phyloP scores from a whole-genome alignment of 2,113 vertebrate species.

The Rhegmatorhina hoffmannsi region DNA sequence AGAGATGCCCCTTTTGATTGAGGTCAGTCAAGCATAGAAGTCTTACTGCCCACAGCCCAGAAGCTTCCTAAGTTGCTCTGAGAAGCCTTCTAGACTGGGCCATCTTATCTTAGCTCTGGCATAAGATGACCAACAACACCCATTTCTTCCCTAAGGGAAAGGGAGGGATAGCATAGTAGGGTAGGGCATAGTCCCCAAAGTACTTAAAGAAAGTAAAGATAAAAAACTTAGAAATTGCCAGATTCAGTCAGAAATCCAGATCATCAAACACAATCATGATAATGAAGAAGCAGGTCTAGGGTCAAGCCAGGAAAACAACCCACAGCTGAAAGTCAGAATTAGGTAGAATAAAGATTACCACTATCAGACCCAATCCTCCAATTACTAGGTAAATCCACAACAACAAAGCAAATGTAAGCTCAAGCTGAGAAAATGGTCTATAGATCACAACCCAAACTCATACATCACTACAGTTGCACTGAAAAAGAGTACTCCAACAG shows the following conservation, averaged over 20 bases:
- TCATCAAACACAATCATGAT: not conserved
- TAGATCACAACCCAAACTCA: rapidly evolving
- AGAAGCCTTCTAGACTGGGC: not conserved
- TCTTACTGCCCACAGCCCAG: not conserved
- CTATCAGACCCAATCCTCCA: not conserved
- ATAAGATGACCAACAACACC: rapidly evolving
- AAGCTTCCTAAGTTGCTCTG: not conserved
- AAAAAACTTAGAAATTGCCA: rapidly evolving
- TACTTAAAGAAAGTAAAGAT: rapidly evolving
- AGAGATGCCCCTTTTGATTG: not conserved
- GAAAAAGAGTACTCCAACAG: rapidly evolving
- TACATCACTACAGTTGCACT: rapidly evolving
- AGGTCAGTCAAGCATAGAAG: not conserved
- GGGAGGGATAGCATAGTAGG: rapidly evolving
- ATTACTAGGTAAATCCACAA: not conserved
- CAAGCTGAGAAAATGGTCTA: not conserved
- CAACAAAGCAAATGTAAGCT: rapidly evolving
- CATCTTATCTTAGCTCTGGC: not conserved
- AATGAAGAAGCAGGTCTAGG: not conserved
- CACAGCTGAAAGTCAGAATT: not conserved
- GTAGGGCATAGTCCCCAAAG: not conserved
- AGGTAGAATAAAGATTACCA: rapidly evolving
- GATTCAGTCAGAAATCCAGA: not conserved
- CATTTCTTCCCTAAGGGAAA: not conserved
- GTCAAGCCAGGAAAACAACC: not conserved